Conservation (phyloP, 2,113 vertebrate genomes). For the Addax nasomaculatus region DNA sequence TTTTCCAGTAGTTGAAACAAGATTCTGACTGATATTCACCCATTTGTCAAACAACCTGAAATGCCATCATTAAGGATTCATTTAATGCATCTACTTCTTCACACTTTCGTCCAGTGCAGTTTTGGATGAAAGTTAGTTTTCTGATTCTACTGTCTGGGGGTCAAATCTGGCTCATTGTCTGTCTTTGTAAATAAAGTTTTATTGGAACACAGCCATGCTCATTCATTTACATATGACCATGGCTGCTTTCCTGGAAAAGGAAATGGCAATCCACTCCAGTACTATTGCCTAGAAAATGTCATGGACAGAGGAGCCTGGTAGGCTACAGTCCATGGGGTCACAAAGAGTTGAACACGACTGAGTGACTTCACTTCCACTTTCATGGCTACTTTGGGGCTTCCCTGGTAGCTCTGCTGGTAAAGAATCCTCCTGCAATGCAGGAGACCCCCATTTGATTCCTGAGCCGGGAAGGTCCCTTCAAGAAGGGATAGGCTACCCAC, state of each 20-base stretch:
- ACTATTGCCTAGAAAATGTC: too few species aligned
- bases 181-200: neutral
- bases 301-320: too few species aligned
- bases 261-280: too few species aligned
- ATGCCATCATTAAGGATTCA: neutral
- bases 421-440: neutral
- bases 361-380: too few species aligned
- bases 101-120: neutral
- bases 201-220: neutral
- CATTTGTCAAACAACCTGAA: neutral
- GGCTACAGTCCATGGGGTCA: too few species aligned
- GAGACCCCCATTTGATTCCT: neutral
- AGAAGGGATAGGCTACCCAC: neutral
- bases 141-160: neutral
- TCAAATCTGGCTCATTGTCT: neutral
- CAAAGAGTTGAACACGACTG: too few species aligned
- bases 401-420: neutral
- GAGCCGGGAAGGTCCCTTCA: neutral
- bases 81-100: neutral
- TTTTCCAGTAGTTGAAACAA: neutral
- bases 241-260: neutral
- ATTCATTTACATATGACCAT: neutral
- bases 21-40: neutral
- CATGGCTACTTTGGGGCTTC: neutral
- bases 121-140: neutral